A percentile compares a stretch with the other conserved stretches of the same genome.
Evolutionary conservation across 2,888 invertebrate genomes (phyloP).

Genomic region (Anorthoa munda): DNA sequence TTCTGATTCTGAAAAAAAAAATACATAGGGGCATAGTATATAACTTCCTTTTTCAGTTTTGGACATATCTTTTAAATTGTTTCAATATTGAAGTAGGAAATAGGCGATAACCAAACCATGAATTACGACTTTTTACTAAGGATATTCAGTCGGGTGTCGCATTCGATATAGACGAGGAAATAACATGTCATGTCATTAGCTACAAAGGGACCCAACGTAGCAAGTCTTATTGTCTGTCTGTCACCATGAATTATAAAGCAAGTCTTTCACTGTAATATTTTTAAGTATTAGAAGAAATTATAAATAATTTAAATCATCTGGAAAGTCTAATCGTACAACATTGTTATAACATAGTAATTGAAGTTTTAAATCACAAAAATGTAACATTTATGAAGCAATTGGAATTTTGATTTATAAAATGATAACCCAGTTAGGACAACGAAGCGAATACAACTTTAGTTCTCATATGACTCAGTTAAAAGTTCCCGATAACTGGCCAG

Average conservation of each 20-base stretch:
- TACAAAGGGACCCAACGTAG: neutral
- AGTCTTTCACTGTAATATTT: constrained; percentile 10
- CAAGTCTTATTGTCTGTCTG: neutral
- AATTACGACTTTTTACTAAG: too few relatives aligned
- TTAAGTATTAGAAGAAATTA: neutral
- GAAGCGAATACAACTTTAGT: constrained; percentile 8
- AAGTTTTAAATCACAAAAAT: too few relatives aligned
- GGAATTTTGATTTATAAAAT: neutral
- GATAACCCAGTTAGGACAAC: neutral
- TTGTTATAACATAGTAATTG: too few relatives aligned
- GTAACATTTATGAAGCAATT: neutral
- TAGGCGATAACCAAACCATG: too few relatives aligned
- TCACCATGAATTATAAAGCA: constrained; percentile 21
- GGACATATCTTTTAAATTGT: too few relatives aligned
- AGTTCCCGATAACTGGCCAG: constrained; percentile 29
- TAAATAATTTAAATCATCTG: constrained; percentile 1
- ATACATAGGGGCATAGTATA: too few relatives aligned
- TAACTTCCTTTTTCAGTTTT: too few relatives aligned
- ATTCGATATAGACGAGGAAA: neutral
- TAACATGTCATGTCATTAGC: too few relatives aligned
- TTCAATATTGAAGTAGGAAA: too few relatives aligned
- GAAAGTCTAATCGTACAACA: neutral
- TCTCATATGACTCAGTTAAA: constrained; percentile 34
- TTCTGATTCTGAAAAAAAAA: too few relatives aligned
- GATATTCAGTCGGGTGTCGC: too few relatives aligned